Conservation (phyloP, 2,888 invertebrate species). For the Cataglyphis cursor region DNA sequence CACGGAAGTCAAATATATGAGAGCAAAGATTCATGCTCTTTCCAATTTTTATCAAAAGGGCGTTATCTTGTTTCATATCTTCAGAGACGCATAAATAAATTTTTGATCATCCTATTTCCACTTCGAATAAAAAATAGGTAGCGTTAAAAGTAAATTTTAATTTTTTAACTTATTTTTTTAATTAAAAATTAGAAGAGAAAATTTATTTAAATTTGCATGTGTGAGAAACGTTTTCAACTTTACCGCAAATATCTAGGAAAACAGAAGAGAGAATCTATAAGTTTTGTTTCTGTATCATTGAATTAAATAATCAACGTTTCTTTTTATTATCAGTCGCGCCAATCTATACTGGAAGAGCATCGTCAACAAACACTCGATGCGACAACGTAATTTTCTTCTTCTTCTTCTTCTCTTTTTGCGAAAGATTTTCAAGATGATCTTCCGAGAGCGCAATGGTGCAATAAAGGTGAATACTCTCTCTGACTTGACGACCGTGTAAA, state of each 20-base stretch:
- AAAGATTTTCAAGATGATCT: constrained; percentile 12
- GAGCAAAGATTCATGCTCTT: background rate
- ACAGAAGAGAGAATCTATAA: background rate
- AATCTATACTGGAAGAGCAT: background rate
- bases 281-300: constrained; percentile 10
- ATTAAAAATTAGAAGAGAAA: background rate
- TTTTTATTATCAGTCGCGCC: background rate
- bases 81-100: background rate
- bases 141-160: background rate
- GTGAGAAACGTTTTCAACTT: background rate
- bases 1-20: background rate
- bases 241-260: background rate
- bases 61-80: background rate
- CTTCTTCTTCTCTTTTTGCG: constrained; percentile 10
- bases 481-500: constrained; percentile 46
- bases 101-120: background rate
- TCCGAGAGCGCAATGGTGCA: constrained; percentile 23
- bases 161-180: too few species aligned
- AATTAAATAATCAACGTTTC: background rate
- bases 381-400: background rate
- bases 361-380: constrained; percentile 2
- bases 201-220: background rate
- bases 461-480: constrained; percentile 43
- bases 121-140: background rate
- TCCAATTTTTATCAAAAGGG: background rate